Conservation (phyloP, 2,888 invertebrate genomes). For the Andrena bicolor region DNA sequence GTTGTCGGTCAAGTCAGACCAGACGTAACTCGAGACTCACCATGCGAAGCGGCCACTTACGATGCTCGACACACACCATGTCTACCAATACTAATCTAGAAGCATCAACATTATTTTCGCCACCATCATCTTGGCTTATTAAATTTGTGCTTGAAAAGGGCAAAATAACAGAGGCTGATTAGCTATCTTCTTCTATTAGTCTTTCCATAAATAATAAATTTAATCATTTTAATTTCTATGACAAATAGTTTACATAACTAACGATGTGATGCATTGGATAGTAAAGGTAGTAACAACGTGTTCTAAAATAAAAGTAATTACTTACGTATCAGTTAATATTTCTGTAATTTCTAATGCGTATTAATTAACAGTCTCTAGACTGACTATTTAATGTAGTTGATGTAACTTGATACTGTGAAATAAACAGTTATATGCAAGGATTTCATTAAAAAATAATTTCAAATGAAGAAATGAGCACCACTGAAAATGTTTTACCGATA, state of each 20-base stretch:
- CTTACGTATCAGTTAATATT: background rate
- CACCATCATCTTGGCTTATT: conserved; percentile 32
- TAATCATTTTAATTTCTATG: background rate
- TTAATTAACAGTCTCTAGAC: background rate
- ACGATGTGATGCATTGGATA: background rate
- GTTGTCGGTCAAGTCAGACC: conserved; percentile 72
- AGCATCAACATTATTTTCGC: conserved; percentile 41
- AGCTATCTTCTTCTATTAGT: background rate
- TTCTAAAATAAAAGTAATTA: conserved; percentile 5
- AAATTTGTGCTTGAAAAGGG: conserved; percentile 26
- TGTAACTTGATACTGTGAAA: background rate
- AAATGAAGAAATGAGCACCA: conserved; percentile 18
- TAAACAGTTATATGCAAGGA: background rate
- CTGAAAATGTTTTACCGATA: conserved; percentile 23
- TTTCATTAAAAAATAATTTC: background rate
- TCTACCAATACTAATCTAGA: conserved; percentile 53
- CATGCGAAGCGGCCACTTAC: conserved; percentile 73
- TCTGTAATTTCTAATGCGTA: background rate
- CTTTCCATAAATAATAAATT: no score
- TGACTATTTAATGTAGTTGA: background rate
- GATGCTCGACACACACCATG: conserved; percentile 53
- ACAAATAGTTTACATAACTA: background rate
- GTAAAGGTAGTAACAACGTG: background rate
- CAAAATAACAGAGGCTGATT: conserved; percentile 16
- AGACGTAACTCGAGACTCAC: conserved; percentile 81